Evolutionary conservation across 2,797 vertebrate species (phyloP).

Genomic region (Microchirus variegatus): DNA sequence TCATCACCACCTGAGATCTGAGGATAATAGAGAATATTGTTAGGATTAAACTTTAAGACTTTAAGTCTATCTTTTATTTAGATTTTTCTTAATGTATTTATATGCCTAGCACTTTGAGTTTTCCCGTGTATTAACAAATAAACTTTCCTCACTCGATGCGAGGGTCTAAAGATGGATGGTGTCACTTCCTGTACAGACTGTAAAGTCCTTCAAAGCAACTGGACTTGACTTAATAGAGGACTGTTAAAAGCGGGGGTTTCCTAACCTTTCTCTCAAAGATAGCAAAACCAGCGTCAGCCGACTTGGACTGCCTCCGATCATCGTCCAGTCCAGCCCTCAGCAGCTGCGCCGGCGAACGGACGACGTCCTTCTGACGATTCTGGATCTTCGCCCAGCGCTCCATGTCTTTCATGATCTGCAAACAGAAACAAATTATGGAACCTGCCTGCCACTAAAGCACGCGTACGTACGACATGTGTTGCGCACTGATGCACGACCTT

Average conservation of each 20-base stretch:
- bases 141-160: no score
- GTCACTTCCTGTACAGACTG: no score
- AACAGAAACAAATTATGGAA: constrained; percentile 12
- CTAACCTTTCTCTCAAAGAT: constrained; percentile 82
- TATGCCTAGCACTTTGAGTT: no score
- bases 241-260: background rate
- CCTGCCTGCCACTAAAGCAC: background rate
- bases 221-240: no score
- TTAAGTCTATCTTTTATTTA: no score
- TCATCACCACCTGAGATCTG: constrained; percentile 85
- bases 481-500: constrained; percentile 67
- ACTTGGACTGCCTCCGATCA: constrained; percentile 81
- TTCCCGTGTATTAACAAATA: no score
- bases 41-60: background rate
- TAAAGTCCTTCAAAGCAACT: no score
- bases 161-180: no score
- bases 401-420: constrained; percentile 89
- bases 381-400: constrained; percentile 89
- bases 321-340: constrained; percentile 66
- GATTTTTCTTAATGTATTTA: no score
- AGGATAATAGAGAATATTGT: background rate
- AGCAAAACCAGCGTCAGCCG: constrained; percentile 85
- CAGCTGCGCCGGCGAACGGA: constrained; percentile 77
- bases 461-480: background rate
- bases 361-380: constrained; percentile 84